Percentiles rank a stretch among this genome's conserved stretches.
Conservation (phyloP, 1,140 invertebrate genomes). For the Parapsyche elsis region DNA sequence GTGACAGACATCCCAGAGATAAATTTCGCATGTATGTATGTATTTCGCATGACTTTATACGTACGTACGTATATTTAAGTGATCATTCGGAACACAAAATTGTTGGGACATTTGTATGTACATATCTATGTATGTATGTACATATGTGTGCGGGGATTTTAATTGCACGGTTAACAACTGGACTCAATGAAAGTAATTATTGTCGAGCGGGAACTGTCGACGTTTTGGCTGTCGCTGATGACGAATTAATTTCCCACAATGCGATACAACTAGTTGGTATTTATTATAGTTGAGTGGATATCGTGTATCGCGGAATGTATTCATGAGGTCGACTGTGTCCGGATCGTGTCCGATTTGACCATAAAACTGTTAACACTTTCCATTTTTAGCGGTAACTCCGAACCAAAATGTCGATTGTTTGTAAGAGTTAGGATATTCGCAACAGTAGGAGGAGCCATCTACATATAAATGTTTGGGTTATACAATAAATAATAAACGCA, state of each 20-base stretch:
- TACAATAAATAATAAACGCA: too few relatives aligned
- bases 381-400: background rate
- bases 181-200: background rate
- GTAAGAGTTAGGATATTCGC: too few relatives aligned
- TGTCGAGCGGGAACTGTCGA: background rate
- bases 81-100: too few relatives aligned
- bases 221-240: background rate
- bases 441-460: too few relatives aligned
- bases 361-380: background rate
- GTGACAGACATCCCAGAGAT: background rate
- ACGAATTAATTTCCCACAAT: slow-evolving; percentile 28
- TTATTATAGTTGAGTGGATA: slow-evolving; percentile 15
- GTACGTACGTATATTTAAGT: background rate
- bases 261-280: background rate
- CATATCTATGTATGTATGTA: background rate
- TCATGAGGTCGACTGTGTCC: background rate
- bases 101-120: background rate
- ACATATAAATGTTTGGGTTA: too few relatives aligned
- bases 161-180: too few relatives aligned
- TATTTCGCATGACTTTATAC: background rate
- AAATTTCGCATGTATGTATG: background rate
- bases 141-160: background rate
- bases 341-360: slow-evolving; percentile 17
- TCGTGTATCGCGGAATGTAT: slow-evolving; percentile 22
- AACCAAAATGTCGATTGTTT: too few relatives aligned